Evolutionary conservation across 2,797 vertebrate species (phyloP).

Genomic region (Macropus fuliginosus): DNA sequence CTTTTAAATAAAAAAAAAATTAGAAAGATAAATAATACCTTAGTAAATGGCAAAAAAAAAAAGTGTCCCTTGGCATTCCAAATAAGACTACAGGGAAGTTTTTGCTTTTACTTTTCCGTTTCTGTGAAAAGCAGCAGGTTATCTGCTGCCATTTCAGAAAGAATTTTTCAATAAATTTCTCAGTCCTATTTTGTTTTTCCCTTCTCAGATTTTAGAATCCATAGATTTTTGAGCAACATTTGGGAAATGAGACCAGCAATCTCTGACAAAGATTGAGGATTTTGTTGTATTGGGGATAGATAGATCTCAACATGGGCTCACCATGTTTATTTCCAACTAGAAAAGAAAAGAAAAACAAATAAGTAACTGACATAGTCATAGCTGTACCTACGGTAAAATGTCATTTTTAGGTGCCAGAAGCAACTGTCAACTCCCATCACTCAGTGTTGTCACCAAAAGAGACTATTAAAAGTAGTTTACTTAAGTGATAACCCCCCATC

Average conservation of each 20-base stretch:
- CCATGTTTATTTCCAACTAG: background rate
- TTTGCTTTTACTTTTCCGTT: background rate
- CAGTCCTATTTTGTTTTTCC: background rate
- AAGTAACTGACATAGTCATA: background rate
- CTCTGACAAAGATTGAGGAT: background rate
- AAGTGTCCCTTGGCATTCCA: background rate
- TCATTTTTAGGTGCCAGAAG: background rate
- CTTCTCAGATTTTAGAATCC: background rate
- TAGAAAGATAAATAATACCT: background rate
- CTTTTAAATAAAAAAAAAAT: slow-evolving; percentile 5
- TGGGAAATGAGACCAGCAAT: background rate
- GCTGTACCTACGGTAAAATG: background rate
- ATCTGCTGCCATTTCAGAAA: background rate
- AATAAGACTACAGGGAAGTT: background rate
- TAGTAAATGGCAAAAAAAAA: background rate
- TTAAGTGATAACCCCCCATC: background rate
- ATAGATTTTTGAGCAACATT: background rate
- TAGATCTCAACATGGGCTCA: background rate
- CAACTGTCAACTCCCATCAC: background rate
- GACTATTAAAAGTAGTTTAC: background rate
- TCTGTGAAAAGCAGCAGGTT: background rate
- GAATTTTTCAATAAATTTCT: background rate
- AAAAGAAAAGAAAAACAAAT: too few species aligned
- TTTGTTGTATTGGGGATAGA: background rate
- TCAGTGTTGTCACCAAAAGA: background rate